A percentile compares a stretch with the other conserved stretches of the same genome.
Evolutionary conservation across 1,140 invertebrate species (phyloP).

Genomic region (Formica exsecta): DNA sequence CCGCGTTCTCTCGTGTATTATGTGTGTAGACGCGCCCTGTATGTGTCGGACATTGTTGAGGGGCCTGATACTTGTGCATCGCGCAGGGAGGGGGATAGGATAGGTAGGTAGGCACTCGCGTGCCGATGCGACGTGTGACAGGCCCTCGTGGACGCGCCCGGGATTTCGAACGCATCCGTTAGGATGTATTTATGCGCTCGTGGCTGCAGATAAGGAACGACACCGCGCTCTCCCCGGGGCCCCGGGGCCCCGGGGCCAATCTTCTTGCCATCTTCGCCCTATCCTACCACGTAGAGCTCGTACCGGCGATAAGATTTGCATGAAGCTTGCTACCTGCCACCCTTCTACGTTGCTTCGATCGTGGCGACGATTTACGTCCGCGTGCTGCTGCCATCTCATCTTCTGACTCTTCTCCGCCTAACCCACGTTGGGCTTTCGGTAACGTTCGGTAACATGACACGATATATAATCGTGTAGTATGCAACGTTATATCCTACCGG

Average conservation of each 20-base stretch:
- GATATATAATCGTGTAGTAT: slow-evolving; percentile 28
- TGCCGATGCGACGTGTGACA: slow-evolving; percentile 50
- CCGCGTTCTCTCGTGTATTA: slow-evolving; percentile 34
- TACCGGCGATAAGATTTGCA: slow-evolving; percentile 74
- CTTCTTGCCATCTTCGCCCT: slow-evolving; percentile 78
- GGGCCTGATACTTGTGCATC: not conserved
- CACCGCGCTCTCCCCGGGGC: slow-evolving; percentile 71
- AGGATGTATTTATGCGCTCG: slow-evolving; percentile 83
- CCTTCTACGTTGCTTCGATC: slow-evolving; percentile 60
- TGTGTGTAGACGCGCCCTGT: slow-evolving; percentile 12
- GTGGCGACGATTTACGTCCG: slow-evolving; percentile 72
- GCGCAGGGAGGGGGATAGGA: not conserved
- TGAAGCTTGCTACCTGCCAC: slow-evolving; percentile 38
- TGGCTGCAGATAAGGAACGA: slow-evolving; percentile 83
- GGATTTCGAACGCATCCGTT: slow-evolving; percentile 71
- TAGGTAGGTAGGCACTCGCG: slow-evolving; percentile 25
- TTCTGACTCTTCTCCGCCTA: slow-evolving; percentile 38
- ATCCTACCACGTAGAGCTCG: slow-evolving; percentile 59
- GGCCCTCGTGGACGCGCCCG: slow-evolving; percentile 37
- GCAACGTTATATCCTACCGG: slow-evolving; percentile 1
- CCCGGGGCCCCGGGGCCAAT: slow-evolving; percentile 74
- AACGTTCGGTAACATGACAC: slow-evolving; percentile 11
- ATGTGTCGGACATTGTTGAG: slow-evolving; percentile 36
- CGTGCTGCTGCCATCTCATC: slow-evolving; percentile 47
- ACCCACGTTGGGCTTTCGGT: slow-evolving; percentile 32